Evolutionary conservation across 2,888 invertebrate species (phyloP).

Genomic region (Lycocerus yunnanus): DNA sequence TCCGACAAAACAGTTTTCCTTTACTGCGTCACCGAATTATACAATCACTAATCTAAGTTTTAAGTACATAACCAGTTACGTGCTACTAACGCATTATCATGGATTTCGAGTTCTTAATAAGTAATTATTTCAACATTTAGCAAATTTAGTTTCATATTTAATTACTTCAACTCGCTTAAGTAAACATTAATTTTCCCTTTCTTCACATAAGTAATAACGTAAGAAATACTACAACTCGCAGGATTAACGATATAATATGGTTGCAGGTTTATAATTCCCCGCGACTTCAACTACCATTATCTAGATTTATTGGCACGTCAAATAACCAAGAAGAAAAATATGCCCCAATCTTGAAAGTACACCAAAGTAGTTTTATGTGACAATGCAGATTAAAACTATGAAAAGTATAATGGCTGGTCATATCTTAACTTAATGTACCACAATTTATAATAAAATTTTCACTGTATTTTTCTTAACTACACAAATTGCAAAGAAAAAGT

Average conservation of each 20-base stretch:
- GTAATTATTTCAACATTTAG: background rate
- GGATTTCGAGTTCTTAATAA: background rate
- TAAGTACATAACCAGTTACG: background rate
- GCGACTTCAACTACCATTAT: conserved; percentile 35
- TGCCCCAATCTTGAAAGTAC: conserved; percentile 30
- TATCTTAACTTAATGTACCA: background rate
- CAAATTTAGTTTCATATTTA: background rate
- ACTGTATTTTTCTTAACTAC: background rate
- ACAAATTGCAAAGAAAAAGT: background rate
- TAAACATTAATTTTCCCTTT: background rate
- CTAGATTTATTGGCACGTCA: conserved; percentile 40
- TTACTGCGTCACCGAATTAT: background rate
- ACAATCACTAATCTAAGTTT: background rate
- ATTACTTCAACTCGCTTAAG: background rate
- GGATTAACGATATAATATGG: conserved; percentile 13
- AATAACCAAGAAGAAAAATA: conserved; percentile 36
- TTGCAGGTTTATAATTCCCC: conserved; percentile 37
- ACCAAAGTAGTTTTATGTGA: conserved; percentile 1
- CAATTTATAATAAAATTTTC: background rate
- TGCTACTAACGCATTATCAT: background rate
- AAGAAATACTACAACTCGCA: conserved; percentile 10
- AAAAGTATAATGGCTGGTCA: background rate
- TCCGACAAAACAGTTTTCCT: background rate
- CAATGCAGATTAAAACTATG: background rate
- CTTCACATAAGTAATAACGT: background rate